phyloP scores from a whole-genome alignment of 2,113 vertebrate species.

The Rallus limicola region DNA sequence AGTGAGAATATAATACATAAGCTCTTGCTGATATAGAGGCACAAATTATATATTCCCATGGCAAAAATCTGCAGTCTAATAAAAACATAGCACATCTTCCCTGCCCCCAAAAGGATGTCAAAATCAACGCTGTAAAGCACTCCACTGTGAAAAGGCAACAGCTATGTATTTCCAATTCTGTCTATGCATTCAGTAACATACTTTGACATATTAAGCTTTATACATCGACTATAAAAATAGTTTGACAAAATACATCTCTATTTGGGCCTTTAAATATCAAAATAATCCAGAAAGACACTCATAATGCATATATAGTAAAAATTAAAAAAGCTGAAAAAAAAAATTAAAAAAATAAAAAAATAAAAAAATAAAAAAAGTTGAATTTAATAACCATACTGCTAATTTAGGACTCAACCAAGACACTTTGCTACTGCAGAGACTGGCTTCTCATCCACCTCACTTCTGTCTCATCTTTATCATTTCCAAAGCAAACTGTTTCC shows the following conservation, averaged over 20 bases:
- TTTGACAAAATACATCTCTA: neutral
- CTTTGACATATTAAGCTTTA: neutral
- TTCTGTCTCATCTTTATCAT: neutral
- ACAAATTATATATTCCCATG: neutral
- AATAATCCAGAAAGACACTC: neutral
- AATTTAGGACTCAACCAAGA: neutral
- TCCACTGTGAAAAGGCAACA: neutral
- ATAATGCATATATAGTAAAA: neutral
- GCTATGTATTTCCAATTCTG: neutral
- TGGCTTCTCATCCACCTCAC: neutral
- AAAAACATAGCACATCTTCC: neutral
- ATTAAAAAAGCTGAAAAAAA: neutral
- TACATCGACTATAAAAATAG: neutral
- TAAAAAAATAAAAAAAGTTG: no score
- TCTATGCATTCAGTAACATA: neutral
- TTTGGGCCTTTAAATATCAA: neutral
- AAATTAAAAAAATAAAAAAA: no score
- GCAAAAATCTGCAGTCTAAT: neutral
- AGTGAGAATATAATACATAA: neutral
- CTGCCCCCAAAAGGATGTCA: neutral
- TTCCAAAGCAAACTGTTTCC: neutral
- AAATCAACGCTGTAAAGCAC: neutral
- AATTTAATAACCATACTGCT: neutral
- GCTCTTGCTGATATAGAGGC: accelerated
- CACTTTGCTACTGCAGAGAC: neutral